Base-by-base conservation (phyloP, 2,797 vertebrate genomes). In the Chaenodraco wilsoni region DNA sequence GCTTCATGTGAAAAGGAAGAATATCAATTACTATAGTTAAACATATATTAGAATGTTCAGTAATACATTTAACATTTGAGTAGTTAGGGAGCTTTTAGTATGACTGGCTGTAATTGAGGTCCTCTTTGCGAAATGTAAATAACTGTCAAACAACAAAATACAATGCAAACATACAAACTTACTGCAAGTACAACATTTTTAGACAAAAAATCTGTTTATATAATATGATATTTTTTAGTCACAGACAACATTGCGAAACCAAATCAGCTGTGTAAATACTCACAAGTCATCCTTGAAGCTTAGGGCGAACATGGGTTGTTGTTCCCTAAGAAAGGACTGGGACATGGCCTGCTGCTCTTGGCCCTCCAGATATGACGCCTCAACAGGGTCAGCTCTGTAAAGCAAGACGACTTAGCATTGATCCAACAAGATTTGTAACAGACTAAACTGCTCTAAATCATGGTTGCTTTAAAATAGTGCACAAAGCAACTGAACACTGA, bases 201-300 rank as follows among this genome's bases (percentile, higher is more conserved):
- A 3, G 0, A 49, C 5, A 23, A 55, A 51, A 31, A 14, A 45
- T 46, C 5, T 65, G 13, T 17, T 17, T 40, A 66, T 7, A 61
- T 5, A 5, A 31, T 16, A 54, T 10, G 6, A n/a, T 17, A 2
- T 8, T 33, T 44, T 14, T 14, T 16, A n/a, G 13, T 65, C 1
- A 43, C 8, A 45, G 43, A 43, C 6, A 57, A 60, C 55, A 50
- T 3, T 21, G 3, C 43, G 52, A 33, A 63, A 23, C 14, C 61
- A 15, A 31, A 59, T 72, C 16, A 68, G 3, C 10, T 68, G 37
- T 48, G 2, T 21, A 11, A 45, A 77, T 67, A 96, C 97, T 97
- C 85, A 99, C 97, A 90, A 40, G 69, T 96, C 95, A 91, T 96
- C 95, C 76, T 72, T 94, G 81, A 96, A 96, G 81, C 91, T 95